These are phyloP conservation scores for Matsumyia berberina DNA, from an alignment of 2,888 invertebrate genomes.

Conservation along the genomic window DNA sequence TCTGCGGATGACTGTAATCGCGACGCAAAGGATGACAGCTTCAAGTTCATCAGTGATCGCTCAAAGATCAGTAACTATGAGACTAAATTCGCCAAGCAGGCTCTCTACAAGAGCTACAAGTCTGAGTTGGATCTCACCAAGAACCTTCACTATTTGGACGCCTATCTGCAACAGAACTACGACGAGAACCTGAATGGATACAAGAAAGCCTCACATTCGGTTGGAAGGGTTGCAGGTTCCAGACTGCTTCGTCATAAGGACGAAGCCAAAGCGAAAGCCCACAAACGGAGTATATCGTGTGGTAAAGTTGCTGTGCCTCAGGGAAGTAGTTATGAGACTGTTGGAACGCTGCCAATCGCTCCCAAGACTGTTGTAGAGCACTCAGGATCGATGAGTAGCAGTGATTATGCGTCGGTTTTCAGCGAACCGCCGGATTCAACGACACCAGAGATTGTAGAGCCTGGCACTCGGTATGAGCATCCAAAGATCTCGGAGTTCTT, in stretches of 20 bases:
- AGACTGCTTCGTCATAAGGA: constrained; percentile 74
- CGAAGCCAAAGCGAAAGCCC: constrained; percentile 66
- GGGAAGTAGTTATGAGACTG: constrained; percentile 80
- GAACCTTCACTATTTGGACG: constrained; percentile 83
- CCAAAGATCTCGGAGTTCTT: constrained; percentile 82
- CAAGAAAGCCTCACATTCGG: constrained; percentile 81
- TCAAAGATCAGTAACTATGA: constrained; percentile 82
- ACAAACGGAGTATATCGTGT: constrained; percentile 82
- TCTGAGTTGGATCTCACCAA: constrained; percentile 84
- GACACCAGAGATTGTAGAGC: constrained; percentile 27
- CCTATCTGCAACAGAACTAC: constrained; percentile 84
- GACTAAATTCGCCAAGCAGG: constrained; percentile 80
- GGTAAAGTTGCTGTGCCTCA: constrained; percentile 77
- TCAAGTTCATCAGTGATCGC: constrained; percentile 82
- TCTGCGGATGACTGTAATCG: constrained; percentile 79
- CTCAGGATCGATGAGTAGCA: constrained; percentile 84
- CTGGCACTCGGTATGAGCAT: constrained; percentile 80
- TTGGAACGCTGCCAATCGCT: constrained; percentile 79
- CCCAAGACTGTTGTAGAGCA: constrained; percentile 77
- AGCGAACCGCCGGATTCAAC: constrained; percentile 79
- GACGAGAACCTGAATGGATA: constrained; percentile 80
- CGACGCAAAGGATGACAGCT: constrained; percentile 82
- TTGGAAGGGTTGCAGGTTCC: constrained; percentile 80
- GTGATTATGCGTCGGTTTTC: constrained; percentile 84
- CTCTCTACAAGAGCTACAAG: constrained; percentile 84